phyloP scores from a whole-genome alignment of 2,888 invertebrate genomes.

The Lepeophtheirus nordmannii region DNA sequence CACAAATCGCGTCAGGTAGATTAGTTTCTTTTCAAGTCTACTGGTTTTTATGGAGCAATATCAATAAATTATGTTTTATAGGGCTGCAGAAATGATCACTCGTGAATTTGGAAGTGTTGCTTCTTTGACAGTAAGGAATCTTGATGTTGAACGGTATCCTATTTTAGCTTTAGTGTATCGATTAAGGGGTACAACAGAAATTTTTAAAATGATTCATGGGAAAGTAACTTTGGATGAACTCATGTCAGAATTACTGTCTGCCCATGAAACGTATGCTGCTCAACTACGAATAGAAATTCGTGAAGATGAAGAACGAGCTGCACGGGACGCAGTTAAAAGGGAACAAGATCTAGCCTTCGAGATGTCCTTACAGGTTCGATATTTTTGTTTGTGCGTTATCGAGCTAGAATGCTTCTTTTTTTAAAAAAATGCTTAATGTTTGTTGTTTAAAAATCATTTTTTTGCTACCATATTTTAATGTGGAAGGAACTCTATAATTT shows the following conservation, averaged over 20 bases:
- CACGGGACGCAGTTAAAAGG: slow-evolving; percentile 68
- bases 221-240: slow-evolving; percentile 79
- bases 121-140: slow-evolving; percentile 53
- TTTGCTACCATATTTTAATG: too few relatives aligned
- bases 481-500: neutral
- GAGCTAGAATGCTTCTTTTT: neutral
- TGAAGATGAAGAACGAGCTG: slow-evolving; percentile 73
- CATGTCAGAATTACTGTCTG: slow-evolving; percentile 67
- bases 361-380: slow-evolving; percentile 55
- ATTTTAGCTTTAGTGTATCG: slow-evolving; percentile 75
- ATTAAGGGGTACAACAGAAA: slow-evolving; percentile 71
- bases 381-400: neutral
- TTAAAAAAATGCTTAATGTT: neutral
- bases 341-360: slow-evolving; percentile 90
- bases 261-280: slow-evolving; percentile 63
- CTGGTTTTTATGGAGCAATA: too few relatives aligned
- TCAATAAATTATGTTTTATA: neutral
- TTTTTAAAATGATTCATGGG: slow-evolving; percentile 78
- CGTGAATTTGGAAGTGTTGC: slow-evolving; percentile 65
- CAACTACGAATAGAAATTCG: slow-evolving; percentile 59
- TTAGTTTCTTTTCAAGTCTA: neutral
- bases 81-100: slow-evolving; percentile 48
- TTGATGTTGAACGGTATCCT: slow-evolving; percentile 71
- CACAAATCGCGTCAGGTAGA: slow-evolving; percentile 61
- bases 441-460: too few relatives aligned